These are phyloP conservation scores for Pangasius mekongensis DNA, from an alignment of 2,797 vertebrate species.

Conservation along the genomic window DNA sequence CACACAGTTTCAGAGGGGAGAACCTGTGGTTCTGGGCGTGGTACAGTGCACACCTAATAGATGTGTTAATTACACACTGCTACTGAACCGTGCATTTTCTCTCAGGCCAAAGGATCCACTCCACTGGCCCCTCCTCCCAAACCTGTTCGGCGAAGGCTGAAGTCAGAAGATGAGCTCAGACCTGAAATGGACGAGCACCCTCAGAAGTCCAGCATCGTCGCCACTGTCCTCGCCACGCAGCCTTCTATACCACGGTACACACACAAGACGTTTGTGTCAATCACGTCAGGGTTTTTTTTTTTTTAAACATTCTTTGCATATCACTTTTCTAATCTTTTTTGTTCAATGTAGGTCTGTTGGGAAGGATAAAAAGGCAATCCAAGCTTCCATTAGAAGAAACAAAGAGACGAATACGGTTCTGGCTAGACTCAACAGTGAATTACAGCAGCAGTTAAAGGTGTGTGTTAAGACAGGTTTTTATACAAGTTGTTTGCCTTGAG, in stretches of 20 bases:
- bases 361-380: conserved; percentile 98
- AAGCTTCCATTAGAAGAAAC: conserved; percentile 98
- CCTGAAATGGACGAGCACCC: conserved; percentile 91
- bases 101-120: conserved; percentile 86
- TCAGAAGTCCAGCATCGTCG: conserved; percentile 87
- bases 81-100: not conserved
- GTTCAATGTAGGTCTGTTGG: conserved; percentile 85
- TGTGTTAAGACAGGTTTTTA: not conserved
- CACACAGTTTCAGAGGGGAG: not conserved
- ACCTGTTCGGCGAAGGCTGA: conserved; percentile 93
- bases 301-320: not conserved
- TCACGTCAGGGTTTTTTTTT: too few species aligned
- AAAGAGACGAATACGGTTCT: conserved; percentile 99
- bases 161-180: conserved; percentile 96
- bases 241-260: conserved; percentile 93
- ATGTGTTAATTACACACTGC: not conserved
- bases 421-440: conserved; percentile 96
- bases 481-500: not conserved
- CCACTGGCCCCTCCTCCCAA: conserved; percentile 95
- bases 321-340: not conserved
- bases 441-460: conserved; percentile 85
- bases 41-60: not conserved
- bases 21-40: not conserved
- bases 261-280: too few species aligned
- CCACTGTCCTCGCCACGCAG: conserved; percentile 88